Conservation (phyloP, 2,888 invertebrate species). For the Euclidia mi region DNA sequence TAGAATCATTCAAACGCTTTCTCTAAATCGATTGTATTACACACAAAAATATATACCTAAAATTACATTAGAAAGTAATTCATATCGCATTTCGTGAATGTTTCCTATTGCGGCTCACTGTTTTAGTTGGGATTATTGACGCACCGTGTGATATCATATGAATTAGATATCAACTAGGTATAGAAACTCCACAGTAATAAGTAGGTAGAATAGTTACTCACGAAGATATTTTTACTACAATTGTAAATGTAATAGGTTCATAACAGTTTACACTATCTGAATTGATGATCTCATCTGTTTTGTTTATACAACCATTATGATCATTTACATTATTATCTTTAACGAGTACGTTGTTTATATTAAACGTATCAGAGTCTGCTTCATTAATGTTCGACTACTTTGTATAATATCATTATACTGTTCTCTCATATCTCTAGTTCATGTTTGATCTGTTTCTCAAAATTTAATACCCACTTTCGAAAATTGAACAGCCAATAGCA, state of each 20-base stretch:
- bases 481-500: slow-evolving; percentile 51
- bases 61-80: slow-evolving; percentile 45
- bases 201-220: slow-evolving; percentile 42
- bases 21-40: slow-evolving; percentile 23
- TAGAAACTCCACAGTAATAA: slow-evolving; percentile 37
- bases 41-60: slow-evolving; percentile 21
- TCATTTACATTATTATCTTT: slow-evolving; percentile 26
- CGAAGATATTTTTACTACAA: slow-evolving; percentile 25
- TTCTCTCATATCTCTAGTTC: not conserved
- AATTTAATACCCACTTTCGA: slow-evolving; percentile 5
- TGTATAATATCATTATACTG: slow-evolving; percentile 3
- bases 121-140: slow-evolving; percentile 17
- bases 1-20: slow-evolving; percentile 18
- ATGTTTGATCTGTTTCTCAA: slow-evolving; percentile 1
- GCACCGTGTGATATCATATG: slow-evolving; percentile 38
- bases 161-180: slow-evolving; percentile 42
- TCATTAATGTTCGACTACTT: slow-evolving; percentile 11
- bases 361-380: slow-evolving; percentile 33
- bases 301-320: slow-evolving; percentile 31
- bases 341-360: slow-evolving; percentile 16
- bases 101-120: slow-evolving; percentile 29
- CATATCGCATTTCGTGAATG: slow-evolving; percentile 32
- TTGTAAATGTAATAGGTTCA: slow-evolving; percentile 26
- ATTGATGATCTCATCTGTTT: slow-evolving; percentile 36
- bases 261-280: slow-evolving; percentile 24